These are phyloP conservation scores for Leiothrix lutea DNA, from an alignment of 2,113 vertebrate species.

Conservation along the genomic window DNA sequence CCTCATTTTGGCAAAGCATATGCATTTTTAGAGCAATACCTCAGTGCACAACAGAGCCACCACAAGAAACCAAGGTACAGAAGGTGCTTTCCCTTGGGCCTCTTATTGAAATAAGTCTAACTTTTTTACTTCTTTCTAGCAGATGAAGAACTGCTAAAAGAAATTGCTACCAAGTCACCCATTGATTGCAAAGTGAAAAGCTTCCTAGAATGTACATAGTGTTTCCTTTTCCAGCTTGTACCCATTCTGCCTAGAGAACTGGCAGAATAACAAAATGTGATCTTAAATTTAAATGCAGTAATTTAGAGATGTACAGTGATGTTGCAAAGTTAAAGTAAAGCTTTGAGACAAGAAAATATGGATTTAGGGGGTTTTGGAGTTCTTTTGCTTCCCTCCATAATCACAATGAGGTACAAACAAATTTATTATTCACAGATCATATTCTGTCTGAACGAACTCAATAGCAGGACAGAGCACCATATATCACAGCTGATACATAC, in stretches of 20 bases:
- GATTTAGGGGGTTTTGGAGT: rapidly evolving
- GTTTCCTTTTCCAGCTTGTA: neutral
- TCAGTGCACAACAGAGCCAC: neutral
- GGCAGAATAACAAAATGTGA: neutral
- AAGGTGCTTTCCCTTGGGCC: neutral
- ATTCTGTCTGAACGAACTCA: neutral
- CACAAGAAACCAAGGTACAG: neutral
- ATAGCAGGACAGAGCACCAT: neutral
- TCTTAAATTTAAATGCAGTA: neutral
- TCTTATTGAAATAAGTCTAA: neutral
- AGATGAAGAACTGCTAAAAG: neutral
- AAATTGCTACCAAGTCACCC: neutral
- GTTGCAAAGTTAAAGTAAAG: neutral
- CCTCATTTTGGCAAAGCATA: neutral
- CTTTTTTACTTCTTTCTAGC: neutral
- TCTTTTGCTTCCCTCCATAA: neutral
- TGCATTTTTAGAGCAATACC: neutral
- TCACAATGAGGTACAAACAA: neutral
- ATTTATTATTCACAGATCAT: neutral
- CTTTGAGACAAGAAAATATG: neutral
- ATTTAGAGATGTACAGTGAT: neutral
- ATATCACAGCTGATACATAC: neutral
- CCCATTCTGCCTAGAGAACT: neutral
- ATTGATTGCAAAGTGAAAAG: neutral
- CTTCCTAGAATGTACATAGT: neutral